These are phyloP conservation scores for Ormyrus rosae DNA, from an alignment of 2,888 invertebrate genomes.

Conservation along the genomic window DNA sequence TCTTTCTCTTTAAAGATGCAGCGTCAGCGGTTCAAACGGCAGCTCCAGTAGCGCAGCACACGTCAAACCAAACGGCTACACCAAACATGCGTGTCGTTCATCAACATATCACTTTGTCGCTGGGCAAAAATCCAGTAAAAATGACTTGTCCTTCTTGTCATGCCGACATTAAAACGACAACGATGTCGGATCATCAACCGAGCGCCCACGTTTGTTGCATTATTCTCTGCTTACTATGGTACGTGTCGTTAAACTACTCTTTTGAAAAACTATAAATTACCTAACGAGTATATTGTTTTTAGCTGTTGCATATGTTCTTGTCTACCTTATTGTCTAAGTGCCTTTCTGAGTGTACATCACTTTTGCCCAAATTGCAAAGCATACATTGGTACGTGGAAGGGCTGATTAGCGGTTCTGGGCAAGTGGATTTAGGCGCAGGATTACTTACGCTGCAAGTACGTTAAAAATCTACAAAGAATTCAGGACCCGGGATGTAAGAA, in stretches of 20 bases:
- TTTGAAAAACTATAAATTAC: conserved; percentile 2
- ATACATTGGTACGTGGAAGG: conserved; percentile 76
- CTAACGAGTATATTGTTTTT: conserved; percentile 31
- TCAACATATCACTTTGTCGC: conserved; percentile 65
- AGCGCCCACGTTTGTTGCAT: conserved; percentile 76
- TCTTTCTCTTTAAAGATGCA: conserved; percentile 59
- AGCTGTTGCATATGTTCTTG: conserved; percentile 78
- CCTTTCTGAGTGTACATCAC: conserved; percentile 77
- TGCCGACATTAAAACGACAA: conserved; percentile 76
- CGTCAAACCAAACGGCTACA: conserved; percentile 28
- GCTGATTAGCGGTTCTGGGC: conserved; percentile 61
- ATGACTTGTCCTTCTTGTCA: conserved; percentile 76
- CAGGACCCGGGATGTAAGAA: not conserved
- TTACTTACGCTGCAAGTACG: not conserved
- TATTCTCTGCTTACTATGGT: conserved; percentile 73
- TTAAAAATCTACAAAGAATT: not conserved
- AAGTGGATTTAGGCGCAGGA: conserved; percentile 5
- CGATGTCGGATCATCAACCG: conserved; percentile 74
- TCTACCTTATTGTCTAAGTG: conserved; percentile 78
- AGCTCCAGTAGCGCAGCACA: conserved; percentile 53
- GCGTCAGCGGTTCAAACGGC: conserved; percentile 61
- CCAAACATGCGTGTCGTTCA: conserved; percentile 68
- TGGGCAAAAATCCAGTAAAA: conserved; percentile 71
- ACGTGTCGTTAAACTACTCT: conserved; percentile 50
- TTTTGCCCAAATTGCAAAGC: conserved; percentile 77